Evolutionary conservation across 2,888 invertebrate genomes (phyloP).

Genomic region (Chironomus riparius): DNA sequence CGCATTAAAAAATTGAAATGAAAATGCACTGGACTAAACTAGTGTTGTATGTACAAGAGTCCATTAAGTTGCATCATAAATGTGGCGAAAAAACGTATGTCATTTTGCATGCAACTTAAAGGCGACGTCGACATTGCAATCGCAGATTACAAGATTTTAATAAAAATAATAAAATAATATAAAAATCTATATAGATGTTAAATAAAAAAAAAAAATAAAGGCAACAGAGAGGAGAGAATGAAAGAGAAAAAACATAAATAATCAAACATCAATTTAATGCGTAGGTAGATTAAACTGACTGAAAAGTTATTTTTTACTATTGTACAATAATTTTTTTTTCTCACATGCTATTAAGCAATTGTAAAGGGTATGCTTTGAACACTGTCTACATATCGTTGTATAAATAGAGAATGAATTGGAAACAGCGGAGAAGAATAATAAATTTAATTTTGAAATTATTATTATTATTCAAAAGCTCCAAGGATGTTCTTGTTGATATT

Average conservation of each 20-base stretch:
- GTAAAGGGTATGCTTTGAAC: too few relatives aligned
- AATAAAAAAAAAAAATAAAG: not conserved
- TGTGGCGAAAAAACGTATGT: not conserved
- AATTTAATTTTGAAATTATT: too few relatives aligned
- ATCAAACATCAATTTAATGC: not conserved
- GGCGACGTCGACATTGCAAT: not conserved
- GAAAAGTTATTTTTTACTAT: too few relatives aligned
- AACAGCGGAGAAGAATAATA: too few relatives aligned
- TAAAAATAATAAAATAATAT: too few relatives aligned
- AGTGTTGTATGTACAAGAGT: not conserved
- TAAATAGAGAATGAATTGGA: too few relatives aligned
- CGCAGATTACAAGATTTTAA: not conserved
- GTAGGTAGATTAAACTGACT: not conserved
- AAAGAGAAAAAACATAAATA: not conserved
- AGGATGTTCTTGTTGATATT: too few relatives aligned
- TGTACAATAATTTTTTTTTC: too few relatives aligned
- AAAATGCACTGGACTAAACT: not conserved
- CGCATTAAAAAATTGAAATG: not conserved
- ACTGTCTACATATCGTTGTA: too few relatives aligned
- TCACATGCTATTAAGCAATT: too few relatives aligned
- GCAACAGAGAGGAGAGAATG: not conserved
- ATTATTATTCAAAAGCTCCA: too few relatives aligned
- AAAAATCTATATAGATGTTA: not conserved
- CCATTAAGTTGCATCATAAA: not conserved
- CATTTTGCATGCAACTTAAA: not conserved